Evolutionary conservation across 2,113 vertebrate species (phyloP), one percentile per base, ranked within the genome.

Genomic region (Hassar affinis): DNA sequence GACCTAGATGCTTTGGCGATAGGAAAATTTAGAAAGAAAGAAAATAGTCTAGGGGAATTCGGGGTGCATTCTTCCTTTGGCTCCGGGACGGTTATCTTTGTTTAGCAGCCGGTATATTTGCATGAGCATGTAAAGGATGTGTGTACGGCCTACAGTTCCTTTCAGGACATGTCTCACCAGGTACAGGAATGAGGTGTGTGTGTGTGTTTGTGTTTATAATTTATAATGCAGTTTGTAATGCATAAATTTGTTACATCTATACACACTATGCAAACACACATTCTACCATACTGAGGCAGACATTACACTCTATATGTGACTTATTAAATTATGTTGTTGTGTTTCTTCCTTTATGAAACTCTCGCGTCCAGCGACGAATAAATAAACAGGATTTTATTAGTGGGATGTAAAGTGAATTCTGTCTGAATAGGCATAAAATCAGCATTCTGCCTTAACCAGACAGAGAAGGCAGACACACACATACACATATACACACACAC

Each of bases 31-130:
- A 4, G 52, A 79, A 75, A 52, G 74, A 51, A 35, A 27, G n/a
- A 54, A 84, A 81, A 84, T 47, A 20, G 61, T 66, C 4, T 25
- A 30, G 22, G 74, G 33, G 64, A 84, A 38, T 49, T 33, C n/a
- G n/a, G 56, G 12, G 47, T 17, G 2, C 38, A 25, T 42, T 33
- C 61, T 81, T 64, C 12, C 56, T 61, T 22, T 81, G 30, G 75
- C 83, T 78, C 75, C 51, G n/a, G 6, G n/a, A 66, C n/a, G 25
- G 33, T 78, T 84, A 78, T 84, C 82, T 25, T 56, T 10, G 45
- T 75, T 54, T 62, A 78, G 59, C 82, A 54, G 62, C 69, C 79
- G 25, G 72, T 33, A 12, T 14, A 79, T 87, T 84, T 84, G 79
- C 78, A 80, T 72, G 56, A 54, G 14, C 62, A 81, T 18, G 47